Percentiles rank a stretch among this genome's conserved stretches.
Conservation (phyloP, 1,140 invertebrate genomes). For the Semibalanus balanoides region DNA sequence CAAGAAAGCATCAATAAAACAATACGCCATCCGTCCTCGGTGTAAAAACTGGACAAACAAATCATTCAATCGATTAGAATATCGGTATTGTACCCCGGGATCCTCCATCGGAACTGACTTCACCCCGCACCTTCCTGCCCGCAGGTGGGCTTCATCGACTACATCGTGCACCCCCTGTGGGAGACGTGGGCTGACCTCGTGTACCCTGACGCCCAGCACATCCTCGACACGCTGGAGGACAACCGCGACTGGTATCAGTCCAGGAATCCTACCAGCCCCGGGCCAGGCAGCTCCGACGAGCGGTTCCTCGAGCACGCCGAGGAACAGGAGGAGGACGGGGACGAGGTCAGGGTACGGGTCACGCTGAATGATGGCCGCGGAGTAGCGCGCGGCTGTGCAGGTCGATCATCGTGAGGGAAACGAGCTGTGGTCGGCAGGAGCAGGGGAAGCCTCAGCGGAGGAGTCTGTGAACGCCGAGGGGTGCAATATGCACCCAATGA, state of each 20-base stretch:
- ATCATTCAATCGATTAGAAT: no score
- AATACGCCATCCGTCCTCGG: no score
- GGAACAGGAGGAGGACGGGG: conserved; percentile 23
- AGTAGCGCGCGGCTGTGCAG: no score
- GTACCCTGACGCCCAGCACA: conserved; percentile 94
- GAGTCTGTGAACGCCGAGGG: no score
- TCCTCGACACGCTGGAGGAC: conserved; percentile 92
- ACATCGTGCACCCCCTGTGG: conserved; percentile 97
- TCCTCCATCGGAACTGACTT: no score
- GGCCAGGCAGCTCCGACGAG: conserved; percentile 16
- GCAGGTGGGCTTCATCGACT: conserved; percentile 96
- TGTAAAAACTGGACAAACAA: no score
- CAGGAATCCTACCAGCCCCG: conserved; percentile 43
- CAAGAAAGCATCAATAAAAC: no score
- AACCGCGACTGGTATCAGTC: conserved; percentile 96
- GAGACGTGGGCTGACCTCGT: conserved; percentile 99
- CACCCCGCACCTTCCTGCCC: neutral
- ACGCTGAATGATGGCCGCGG: neutral
- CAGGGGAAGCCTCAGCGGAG: no score
- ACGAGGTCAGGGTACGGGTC: neutral
- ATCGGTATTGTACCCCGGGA: no score
- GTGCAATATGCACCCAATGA: no score
- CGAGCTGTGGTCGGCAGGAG: no score
- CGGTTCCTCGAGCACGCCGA: conserved; percentile 24
- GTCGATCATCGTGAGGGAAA: no score